Percentiles rank a stretch among this genome's conserved stretches.
These are phyloP conservation scores for Myripristis murdjan DNA, from an alignment of 2,797 vertebrate species.

Conservation along the genomic window DNA sequence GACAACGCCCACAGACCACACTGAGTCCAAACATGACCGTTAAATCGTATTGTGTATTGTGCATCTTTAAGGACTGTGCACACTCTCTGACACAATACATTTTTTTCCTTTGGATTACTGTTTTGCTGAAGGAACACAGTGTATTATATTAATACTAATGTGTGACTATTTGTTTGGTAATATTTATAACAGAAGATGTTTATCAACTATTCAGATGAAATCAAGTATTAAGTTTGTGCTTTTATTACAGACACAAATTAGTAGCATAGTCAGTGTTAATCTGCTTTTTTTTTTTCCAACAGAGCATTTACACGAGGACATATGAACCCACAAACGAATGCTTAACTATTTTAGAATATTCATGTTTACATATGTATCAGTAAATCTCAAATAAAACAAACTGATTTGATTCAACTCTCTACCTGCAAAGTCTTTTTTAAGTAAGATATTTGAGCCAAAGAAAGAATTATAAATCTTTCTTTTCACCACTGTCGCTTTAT, in stretches of 20 bases:
- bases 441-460: not conserved
- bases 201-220: slow-evolving; percentile 73
- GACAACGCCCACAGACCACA: slow-evolving; percentile 25
- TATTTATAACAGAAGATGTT: slow-evolving; percentile 81
- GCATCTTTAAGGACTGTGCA: slow-evolving; percentile 68
- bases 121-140: slow-evolving; percentile 76
- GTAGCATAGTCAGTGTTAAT: slow-evolving; percentile 85
- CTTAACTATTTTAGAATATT: slow-evolving; percentile 75
- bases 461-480: not conserved
- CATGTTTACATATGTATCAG: slow-evolving; percentile 84
- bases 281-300: slow-evolving; percentile 68
- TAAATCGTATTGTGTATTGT: slow-evolving; percentile 65
- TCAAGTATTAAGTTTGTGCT: slow-evolving; percentile 78
- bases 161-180: slow-evolving; percentile 82
- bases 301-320: slow-evolving; percentile 68
- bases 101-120: slow-evolving; percentile 64
- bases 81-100: slow-evolving; percentile 56
- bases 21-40: slow-evolving; percentile 42
- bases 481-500: slow-evolving; percentile 14
- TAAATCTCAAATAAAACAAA: slow-evolving; percentile 83
- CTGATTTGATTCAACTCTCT: slow-evolving; percentile 64
- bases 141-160: slow-evolving; percentile 88
- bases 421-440: slow-evolving; percentile 13
- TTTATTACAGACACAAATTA: slow-evolving; percentile 82
- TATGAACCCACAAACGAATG: slow-evolving; percentile 63